phyloP scores from a whole-genome alignment of 2,797 vertebrate genomes.

The Peromyscus eremicus region DNA sequence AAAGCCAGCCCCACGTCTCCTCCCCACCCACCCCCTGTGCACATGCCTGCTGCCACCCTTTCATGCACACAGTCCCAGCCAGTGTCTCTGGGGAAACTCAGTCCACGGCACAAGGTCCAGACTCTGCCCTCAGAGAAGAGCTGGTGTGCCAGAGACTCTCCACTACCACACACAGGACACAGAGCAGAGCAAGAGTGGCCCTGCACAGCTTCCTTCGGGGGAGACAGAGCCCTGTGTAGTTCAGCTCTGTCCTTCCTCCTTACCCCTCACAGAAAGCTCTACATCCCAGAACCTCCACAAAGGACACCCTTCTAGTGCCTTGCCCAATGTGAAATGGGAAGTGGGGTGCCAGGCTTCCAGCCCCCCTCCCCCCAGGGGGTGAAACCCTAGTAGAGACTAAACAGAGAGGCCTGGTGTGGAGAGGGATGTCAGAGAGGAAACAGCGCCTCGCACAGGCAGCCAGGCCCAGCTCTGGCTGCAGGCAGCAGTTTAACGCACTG shows the following conservation, averaged over 20 bases:
- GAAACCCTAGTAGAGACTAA: not conserved
- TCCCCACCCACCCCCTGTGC: rapidly evolving
- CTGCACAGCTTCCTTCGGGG: not conserved
- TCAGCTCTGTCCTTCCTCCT: too few relatives aligned
- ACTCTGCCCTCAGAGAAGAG: not conserved
- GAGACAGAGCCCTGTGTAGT: not conserved
- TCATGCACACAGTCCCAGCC: rapidly evolving
- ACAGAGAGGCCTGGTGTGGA: not conserved
- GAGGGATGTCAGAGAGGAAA: not conserved
- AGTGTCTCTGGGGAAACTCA: not conserved
- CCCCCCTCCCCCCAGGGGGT: too few relatives aligned
- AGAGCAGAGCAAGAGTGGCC: not conserved
- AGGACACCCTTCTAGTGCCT: not conserved
- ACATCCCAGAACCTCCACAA: not conserved
- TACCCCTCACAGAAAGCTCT: not conserved
- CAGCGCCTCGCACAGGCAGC: not conserved
- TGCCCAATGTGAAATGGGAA: not conserved
- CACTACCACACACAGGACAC: not conserved
- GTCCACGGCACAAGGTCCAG: not conserved
- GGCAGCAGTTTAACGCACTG: not conserved
- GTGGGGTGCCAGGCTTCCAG: not conserved
- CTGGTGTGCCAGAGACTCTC: not conserved
- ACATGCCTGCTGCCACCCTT: too few relatives aligned
- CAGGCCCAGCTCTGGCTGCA: not conserved
- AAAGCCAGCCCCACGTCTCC: not conserved